Conservation (phyloP, 2,797 vertebrate species). For the Malacoraja senta region DNA sequence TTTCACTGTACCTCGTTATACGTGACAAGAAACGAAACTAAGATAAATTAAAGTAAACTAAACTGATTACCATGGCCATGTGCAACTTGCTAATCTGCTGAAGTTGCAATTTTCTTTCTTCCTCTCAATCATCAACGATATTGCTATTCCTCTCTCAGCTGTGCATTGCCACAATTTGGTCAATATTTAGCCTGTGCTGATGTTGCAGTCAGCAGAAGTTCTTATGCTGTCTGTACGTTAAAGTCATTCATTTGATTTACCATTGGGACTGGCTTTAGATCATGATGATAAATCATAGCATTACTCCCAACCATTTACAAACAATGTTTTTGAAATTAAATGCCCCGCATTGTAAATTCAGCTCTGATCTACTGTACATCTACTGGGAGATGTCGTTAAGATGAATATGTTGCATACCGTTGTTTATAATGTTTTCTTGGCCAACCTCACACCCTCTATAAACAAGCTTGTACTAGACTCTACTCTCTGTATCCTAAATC, state of each 20-base stretch:
- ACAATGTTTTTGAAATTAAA: neutral
- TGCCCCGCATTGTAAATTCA: neutral
- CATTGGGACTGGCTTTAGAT: neutral
- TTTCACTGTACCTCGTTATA: too few relatives aligned
- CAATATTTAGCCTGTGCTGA: neutral
- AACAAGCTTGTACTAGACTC: neutral
- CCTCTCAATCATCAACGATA: neutral
- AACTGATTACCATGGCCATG: neutral
- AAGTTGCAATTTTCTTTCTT: neutral
- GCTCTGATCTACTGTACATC: neutral
- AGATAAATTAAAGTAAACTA: neutral
- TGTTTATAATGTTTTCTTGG: neutral
- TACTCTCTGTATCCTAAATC: neutral
- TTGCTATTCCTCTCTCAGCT: neutral
- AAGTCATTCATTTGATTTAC: neutral
- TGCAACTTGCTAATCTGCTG: neutral
- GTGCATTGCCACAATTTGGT: neutral
- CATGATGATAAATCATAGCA: neutral
- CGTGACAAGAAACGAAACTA: neutral
- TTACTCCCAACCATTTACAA: neutral
- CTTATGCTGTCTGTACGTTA: neutral
- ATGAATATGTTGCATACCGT: neutral
- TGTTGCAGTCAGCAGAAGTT: neutral
- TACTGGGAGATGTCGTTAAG: neutral
- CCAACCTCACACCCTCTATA: neutral